Base-by-base conservation (phyloP, 2,888 invertebrate species). In the Buathra laborator region DNA sequence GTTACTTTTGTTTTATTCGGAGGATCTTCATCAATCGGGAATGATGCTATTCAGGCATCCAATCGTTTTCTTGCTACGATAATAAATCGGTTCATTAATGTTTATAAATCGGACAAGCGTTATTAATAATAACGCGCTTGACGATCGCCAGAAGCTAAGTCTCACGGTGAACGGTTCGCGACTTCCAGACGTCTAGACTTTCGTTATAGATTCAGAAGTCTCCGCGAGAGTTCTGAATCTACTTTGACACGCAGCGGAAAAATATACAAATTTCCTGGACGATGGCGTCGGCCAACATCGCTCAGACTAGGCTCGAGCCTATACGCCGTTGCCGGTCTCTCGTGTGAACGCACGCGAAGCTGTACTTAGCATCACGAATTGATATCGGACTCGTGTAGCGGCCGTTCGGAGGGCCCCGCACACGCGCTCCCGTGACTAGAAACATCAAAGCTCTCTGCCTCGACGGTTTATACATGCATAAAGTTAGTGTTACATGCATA, bases 311-410 rank as follows among this genome's bases (percentile, higher is more conserved):
- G 48, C 48, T 43, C 48, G 67, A 12, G 44, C 71, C 24, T 16
- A 44, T 19, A 43, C 29, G 66, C 80, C 44, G 66, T 77, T 46
- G 19, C 48, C 37, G 37, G 7, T 51, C 64, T 53, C 78, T 48
- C 67, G 80, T 59, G 84, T 84, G 62, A 71, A 56, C 84, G 84
- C 93, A 93, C 93, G 93, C 93, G 91, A 93, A 92, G 85, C 84
- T 83, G 90, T 89, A 93, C 90, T 93, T 93, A 93, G 92, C 91
- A 88, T 90, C 90, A 87, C 87, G 91, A 90, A 91, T 90, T 90
- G 90, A 89, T 90, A 90, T 90, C 88, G 88, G 85, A 86, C 85
- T 62, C 62, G 32, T n/a, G 62, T 62, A 86, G 85, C 59, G 71
- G 37, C 84, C 78, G 85, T 9, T 37, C 37, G 37, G 6, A 37